Conservation (phyloP, 2,113 vertebrate genomes). For the Rhynchomys soricoides region DNA sequence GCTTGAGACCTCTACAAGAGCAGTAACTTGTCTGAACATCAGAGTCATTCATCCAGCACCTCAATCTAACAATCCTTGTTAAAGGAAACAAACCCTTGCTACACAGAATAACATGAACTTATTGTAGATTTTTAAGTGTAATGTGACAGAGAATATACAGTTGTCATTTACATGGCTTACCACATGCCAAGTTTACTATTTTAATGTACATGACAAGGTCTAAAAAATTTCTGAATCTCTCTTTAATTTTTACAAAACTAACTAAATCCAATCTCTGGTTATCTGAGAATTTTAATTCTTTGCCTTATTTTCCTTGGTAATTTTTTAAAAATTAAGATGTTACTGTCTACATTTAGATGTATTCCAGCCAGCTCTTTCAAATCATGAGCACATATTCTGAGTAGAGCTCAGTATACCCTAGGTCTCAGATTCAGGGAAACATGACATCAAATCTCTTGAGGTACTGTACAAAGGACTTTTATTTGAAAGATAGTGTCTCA, state of each 20-base stretch:
- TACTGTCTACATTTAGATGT: background rate
- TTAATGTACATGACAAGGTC: background rate
- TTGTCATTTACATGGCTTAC: background rate
- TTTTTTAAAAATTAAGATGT: conserved; percentile 23
- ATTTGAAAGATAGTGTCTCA: conserved; percentile 63
- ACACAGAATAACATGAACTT: background rate
- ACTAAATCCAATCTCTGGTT: conserved; percentile 1
- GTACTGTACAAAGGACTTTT: conserved; percentile 60
- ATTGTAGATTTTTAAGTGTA: background rate
- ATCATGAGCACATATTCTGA: conserved; percentile 7
- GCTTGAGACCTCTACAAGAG: background rate
- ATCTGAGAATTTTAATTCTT: background rate
- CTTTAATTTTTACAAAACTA: conserved; percentile 32
- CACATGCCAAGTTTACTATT: conserved; percentile 16
- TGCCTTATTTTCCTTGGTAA: background rate
- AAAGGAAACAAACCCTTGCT: background rate
- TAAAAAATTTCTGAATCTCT: conserved; percentile 27
- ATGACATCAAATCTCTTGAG: conserved; percentile 44
- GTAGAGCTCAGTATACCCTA: background rate
- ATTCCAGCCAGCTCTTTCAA: background rate
- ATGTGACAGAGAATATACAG: background rate
- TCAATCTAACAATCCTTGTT: background rate
- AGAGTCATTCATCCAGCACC: accelerated
- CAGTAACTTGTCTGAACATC: background rate
- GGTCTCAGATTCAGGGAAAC: conserved; percentile 51